Conservation (phyloP, 1,140 invertebrate genomes). For the Bathynomus jamesi region DNA sequence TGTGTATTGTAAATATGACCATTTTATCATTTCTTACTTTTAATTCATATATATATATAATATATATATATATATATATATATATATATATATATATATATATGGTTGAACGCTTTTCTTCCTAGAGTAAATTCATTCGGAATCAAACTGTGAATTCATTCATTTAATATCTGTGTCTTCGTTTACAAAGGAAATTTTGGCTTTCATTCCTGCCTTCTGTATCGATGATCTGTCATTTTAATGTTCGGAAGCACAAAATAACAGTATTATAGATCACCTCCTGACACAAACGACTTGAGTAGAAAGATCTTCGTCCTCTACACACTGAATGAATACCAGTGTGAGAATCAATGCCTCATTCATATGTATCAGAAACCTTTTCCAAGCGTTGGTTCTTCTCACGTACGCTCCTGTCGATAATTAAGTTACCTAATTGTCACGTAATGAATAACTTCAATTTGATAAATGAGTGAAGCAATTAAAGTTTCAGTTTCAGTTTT, state of each 20-base stretch:
- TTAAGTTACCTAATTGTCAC: too few species aligned
- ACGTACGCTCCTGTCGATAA: too few species aligned
- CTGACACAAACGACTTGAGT: not conserved
- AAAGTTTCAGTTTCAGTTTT: too few species aligned
- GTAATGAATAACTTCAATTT: too few species aligned
- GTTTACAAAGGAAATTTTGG: not conserved
- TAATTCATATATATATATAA: not conserved
- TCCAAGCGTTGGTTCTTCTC: too few species aligned
- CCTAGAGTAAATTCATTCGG: not conserved
- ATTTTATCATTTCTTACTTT: too few species aligned
- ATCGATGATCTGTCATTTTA: not conserved
- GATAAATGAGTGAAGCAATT: too few species aligned
- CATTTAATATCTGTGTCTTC: too few species aligned
- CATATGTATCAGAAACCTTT: too few species aligned
- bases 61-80: not conserved
- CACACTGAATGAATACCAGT: not conserved
- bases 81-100: not conserved
- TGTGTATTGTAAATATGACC: too few species aligned
- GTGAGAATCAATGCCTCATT: not conserved
- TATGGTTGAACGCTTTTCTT: not conserved
- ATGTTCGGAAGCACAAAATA: not conserved
- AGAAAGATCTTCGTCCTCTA: not conserved
- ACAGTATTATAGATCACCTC: not conserved
- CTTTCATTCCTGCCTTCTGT: not conserved
- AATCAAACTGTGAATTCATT: too few species aligned